A percentile compares a stretch with the other conserved stretches of the same genome.
Conservation (phyloP, 2,888 invertebrate genomes). For the Myathropa florea region DNA sequence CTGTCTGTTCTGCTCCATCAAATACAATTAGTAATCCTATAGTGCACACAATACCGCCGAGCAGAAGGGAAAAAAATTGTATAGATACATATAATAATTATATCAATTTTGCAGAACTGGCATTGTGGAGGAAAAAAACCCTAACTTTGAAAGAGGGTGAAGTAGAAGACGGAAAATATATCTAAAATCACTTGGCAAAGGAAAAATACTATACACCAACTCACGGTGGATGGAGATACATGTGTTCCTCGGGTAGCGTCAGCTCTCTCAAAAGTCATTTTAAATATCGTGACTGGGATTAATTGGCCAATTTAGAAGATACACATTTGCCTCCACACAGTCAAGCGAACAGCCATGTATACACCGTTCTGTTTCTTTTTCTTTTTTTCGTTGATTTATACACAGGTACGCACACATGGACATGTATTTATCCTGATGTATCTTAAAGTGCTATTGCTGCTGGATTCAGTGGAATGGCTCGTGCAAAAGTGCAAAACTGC, state of each 20-base stretch:
- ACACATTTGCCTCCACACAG: constrained; percentile 62
- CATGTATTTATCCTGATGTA: neutral
- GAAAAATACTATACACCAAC: constrained; percentile 35
- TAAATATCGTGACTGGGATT: constrained; percentile 71
- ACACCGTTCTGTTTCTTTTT: too few species aligned
- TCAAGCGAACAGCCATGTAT: constrained; percentile 13
- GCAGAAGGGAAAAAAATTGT: neutral
- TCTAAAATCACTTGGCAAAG: constrained; percentile 59
- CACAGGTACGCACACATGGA: neutral
- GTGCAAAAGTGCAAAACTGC: constrained; percentile 70
- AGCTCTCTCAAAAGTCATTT: constrained; percentile 69
- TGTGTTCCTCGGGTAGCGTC: constrained; percentile 48
- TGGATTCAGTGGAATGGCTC: constrained; percentile 58
- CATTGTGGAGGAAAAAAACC: constrained; percentile 38
- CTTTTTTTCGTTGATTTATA: neutral
- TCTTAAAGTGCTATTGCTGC: neutral
- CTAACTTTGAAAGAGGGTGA: neutral
- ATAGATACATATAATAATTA: constrained; percentile 45
- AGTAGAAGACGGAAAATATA: constrained; percentile 5
- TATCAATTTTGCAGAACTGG: constrained; percentile 65
- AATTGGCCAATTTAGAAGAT: constrained; percentile 71
- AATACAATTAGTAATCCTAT: constrained; percentile 66
- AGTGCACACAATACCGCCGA: constrained; percentile 27
- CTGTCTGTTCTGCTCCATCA: constrained; percentile 68
- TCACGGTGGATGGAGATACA: constrained; percentile 57